phyloP scores from a whole-genome alignment of 2,888 invertebrate genomes.

The Globia sparganii region DNA sequence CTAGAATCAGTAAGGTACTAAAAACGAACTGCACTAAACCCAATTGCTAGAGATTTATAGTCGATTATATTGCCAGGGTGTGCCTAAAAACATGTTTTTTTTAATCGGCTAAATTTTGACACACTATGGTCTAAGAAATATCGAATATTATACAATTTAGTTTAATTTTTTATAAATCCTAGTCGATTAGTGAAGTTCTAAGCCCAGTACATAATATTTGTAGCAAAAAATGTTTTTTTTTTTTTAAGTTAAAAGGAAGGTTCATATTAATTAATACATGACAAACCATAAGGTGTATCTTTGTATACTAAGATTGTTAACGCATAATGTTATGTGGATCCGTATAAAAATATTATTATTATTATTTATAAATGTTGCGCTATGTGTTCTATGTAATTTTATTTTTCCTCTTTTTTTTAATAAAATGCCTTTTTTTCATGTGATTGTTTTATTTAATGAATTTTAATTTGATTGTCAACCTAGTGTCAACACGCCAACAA shows the following conservation, averaged over 20 bases:
- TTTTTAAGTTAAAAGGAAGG: conserved; percentile 52
- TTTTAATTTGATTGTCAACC: background rate
- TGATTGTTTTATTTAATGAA: conserved; percentile 47
- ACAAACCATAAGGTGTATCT: conserved; percentile 77
- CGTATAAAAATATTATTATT: conserved; percentile 76
- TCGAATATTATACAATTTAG: conserved; percentile 40
- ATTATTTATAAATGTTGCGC: conserved; percentile 88
- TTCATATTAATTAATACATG: conserved; percentile 73
- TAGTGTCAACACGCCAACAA: background rate
- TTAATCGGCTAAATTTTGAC: conserved; percentile 52
- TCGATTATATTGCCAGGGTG: conserved; percentile 58
- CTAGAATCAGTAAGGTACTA: conserved; percentile 50
- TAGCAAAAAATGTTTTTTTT: conserved; percentile 61
- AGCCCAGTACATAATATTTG: conserved; percentile 67
- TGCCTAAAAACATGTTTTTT: conserved; percentile 53
- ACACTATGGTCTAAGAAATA: conserved; percentile 59
- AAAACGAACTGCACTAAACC: conserved; percentile 25
- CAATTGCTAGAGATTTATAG: conserved; percentile 38
- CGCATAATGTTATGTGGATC: conserved; percentile 83
- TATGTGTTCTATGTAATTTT: conserved; percentile 86
- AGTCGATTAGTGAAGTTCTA: conserved; percentile 43
- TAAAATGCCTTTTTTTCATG: conserved; percentile 81
- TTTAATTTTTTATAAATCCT: conserved; percentile 31
- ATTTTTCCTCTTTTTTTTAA: conserved; percentile 78
- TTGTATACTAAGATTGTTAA: conserved; percentile 81